Conservation (phyloP, 1,140 invertebrate genomes). For the Microplitis demolitor region DNA sequence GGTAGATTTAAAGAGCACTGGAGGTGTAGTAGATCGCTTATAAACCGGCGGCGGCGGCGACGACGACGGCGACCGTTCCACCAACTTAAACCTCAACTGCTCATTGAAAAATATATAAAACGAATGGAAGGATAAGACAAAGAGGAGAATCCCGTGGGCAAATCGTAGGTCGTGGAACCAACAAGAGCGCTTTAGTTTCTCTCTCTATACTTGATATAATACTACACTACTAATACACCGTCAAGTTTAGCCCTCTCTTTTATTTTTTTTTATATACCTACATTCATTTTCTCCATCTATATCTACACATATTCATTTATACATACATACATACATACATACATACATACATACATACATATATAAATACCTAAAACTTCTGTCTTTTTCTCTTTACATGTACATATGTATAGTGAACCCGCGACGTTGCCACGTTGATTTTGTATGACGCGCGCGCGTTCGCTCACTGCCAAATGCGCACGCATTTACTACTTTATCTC, state of each 20-base stretch:
- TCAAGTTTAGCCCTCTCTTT: neutral
- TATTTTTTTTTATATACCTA: neutral
- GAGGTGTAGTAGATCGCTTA: neutral
- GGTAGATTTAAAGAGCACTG: constrained; percentile 30
- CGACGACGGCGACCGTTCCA: no score
- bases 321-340: neutral
- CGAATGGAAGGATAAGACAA: constrained; percentile 5
- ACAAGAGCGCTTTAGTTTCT: no score
- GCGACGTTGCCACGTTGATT: constrained; percentile 18
- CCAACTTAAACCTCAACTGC: no score
- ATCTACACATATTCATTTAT: neutral
- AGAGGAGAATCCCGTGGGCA: constrained; percentile 4
- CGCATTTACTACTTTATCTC: neutral
- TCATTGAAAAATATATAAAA: neutral
- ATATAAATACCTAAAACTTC: no score
- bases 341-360: neutral
- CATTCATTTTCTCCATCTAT: neutral
- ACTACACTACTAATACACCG: neutral
- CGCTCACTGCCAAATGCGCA: neutral
- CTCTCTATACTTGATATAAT: no score
- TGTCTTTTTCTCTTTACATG: neutral
- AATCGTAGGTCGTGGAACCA: constrained; percentile 28
- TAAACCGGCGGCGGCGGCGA: neutral
- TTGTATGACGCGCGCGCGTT: neutral
- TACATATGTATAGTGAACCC: neutral